Evolutionary conservation across 2,113 vertebrate genomes (phyloP).

Genomic region (Eudyptes chrysolophus): DNA sequence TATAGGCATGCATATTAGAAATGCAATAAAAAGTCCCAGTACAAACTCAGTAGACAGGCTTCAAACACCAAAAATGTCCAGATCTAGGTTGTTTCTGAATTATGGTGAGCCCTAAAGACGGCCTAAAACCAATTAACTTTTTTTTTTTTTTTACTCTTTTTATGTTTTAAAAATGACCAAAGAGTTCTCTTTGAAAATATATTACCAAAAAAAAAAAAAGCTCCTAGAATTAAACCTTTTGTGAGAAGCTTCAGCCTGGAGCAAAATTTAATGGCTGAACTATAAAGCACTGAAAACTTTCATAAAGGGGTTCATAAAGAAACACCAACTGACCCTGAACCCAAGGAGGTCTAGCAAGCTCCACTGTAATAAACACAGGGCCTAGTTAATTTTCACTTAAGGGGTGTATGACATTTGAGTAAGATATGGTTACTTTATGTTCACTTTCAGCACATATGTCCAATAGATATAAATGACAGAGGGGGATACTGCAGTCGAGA

Average conservation of each 20-base stretch:
- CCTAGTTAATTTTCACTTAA: constrained; percentile 38
- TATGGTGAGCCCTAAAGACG: constrained; percentile 9
- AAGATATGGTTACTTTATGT: constrained; percentile 20
- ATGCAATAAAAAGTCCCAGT: background rate
- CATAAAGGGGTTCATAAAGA: constrained; percentile 64
- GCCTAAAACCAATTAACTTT: constrained; percentile 15
- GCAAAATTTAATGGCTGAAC: constrained; percentile 52
- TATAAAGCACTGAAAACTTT: constrained; percentile 58
- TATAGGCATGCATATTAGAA: constrained; percentile 6
- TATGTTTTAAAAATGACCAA: constrained; percentile 39
- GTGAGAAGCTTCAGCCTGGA: constrained; percentile 46
- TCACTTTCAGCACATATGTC: background rate
- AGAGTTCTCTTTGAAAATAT: constrained; percentile 43
- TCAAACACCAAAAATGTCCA: background rate
- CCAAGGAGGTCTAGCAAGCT: constrained; percentile 25
- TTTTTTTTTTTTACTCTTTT: background rate
- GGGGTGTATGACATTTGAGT: constrained; percentile 26
- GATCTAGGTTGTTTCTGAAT: background rate
- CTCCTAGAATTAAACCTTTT: constrained; percentile 46
- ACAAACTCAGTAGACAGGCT: background rate
- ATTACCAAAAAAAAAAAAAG: background rate
- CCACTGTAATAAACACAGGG: constrained; percentile 13
- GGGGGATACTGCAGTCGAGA: background rate
- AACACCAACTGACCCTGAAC: constrained; percentile 51
- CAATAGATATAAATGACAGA: background rate